phyloP scores from a whole-genome alignment of 2,797 vertebrate species.

The Spondyliosoma cantharus region DNA sequence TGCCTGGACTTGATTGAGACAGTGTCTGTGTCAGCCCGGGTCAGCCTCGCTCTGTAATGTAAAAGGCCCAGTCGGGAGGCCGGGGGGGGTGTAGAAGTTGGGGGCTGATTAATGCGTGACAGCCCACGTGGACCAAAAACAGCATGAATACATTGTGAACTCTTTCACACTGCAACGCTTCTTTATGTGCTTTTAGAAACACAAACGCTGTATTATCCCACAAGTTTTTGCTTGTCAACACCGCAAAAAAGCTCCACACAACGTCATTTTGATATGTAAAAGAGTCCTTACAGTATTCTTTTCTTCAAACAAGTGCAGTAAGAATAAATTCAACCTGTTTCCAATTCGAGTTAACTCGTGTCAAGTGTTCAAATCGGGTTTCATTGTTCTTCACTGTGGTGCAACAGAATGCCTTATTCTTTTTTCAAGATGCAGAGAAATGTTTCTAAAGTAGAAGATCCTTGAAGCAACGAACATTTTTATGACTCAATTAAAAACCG shows the following conservation, averaged over 20 bases:
- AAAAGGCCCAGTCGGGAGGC: conserved; percentile 24
- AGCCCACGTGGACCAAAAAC: conserved; percentile 43
- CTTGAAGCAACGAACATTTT: not conserved
- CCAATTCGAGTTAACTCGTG: not conserved
- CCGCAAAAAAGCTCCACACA: not conserved
- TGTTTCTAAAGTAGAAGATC: not conserved
- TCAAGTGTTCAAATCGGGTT: not conserved
- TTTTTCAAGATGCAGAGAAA: not conserved
- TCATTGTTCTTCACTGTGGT: not conserved
- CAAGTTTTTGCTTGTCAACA: conserved; percentile 5
- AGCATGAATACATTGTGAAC: conserved; percentile 24
- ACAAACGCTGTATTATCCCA: not conserved
- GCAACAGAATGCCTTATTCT: too few species aligned
- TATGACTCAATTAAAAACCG: not conserved
- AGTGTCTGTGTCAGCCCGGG: conserved; percentile 61
- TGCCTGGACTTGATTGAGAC: conserved; percentile 41
- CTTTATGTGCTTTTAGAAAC: conserved; percentile 7
- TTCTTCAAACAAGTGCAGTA: not conserved
- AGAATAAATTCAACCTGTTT: not conserved
- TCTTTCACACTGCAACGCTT: conserved; percentile 15
- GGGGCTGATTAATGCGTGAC: conserved; percentile 58
- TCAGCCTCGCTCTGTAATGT: conserved; percentile 30
- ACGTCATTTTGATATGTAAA: not conserved
- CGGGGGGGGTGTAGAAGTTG: not conserved
- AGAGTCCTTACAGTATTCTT: not conserved